These are phyloP conservation scores for Motacilla tschutschensis DNA, from an alignment of 2,113 vertebrate genomes.

Conservation along the genomic window DNA sequence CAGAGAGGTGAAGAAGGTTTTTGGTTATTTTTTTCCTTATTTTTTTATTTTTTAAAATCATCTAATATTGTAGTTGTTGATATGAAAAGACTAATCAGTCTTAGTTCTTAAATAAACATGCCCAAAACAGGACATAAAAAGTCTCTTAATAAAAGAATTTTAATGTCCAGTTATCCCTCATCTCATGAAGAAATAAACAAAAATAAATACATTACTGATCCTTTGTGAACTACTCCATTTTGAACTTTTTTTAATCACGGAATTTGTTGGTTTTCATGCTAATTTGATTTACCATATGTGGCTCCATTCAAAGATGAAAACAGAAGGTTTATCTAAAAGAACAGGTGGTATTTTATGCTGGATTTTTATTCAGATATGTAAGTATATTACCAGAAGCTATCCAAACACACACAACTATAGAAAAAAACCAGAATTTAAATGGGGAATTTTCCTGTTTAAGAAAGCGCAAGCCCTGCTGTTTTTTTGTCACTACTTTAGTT, in stretches of 20 bases:
- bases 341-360: background rate
- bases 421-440: background rate
- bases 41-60: background rate
- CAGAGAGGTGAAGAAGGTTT: fast-evolving
- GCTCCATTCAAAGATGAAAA: background rate
- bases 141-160: background rate
- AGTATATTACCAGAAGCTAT: background rate
- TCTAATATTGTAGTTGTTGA: fast-evolving
- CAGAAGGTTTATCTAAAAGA: slow-evolving; percentile 23
- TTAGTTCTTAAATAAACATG: background rate
- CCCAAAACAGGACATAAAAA: background rate
- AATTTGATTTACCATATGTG: background rate
- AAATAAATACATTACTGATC: background rate
- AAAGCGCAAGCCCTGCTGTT: background rate
- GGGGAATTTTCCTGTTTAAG: background rate
- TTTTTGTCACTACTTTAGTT: background rate
- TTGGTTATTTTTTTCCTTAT: background rate
- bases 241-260: background rate
- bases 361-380: background rate
- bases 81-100: background rate
- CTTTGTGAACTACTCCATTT: background rate
- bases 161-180: background rate
- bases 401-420: background rate
- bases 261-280: background rate
- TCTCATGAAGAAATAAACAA: background rate